A percentile compares a stretch with the other conserved stretches of the same genome.
Conservation (phyloP, 2,888 invertebrate genomes). For the Slavum lentiscoides region DNA sequence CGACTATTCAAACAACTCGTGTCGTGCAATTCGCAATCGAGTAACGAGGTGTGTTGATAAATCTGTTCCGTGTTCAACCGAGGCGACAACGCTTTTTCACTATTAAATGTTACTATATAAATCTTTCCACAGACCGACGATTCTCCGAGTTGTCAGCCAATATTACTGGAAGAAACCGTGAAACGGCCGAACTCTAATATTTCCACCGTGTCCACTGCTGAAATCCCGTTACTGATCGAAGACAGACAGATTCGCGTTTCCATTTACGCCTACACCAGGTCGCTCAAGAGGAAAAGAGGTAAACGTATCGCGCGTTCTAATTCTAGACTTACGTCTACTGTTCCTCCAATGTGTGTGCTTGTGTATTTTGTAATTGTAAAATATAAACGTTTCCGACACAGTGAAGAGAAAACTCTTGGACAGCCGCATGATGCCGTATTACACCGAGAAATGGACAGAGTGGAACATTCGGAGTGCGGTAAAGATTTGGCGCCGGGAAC, state of each 20-base stretch:
- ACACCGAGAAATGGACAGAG: slow-evolving; percentile 62
- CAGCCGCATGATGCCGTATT: slow-evolving; percentile 61
- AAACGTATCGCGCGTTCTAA: slow-evolving; percentile 38
- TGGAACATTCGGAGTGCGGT: slow-evolving; percentile 63
- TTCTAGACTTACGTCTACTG: no score
- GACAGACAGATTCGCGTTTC: slow-evolving; percentile 66
- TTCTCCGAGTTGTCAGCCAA: not conserved
- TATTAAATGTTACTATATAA: not conserved
- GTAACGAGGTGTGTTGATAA: slow-evolving; percentile 55
- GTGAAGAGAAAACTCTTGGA: slow-evolving; percentile 63
- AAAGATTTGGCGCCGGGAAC: slow-evolving; percentile 60
- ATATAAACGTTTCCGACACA: slow-evolving; percentile 55
- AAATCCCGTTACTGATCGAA: slow-evolving; percentile 59
- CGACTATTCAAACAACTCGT: slow-evolving; percentile 61
- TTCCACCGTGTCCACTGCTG: not conserved
- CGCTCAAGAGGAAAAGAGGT: slow-evolving; percentile 65
- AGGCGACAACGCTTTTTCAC: no score
- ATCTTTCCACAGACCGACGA: slow-evolving; percentile 26
- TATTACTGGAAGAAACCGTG: not conserved
- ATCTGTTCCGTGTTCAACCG: not conserved
- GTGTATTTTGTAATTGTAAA: not conserved
- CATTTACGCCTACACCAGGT: slow-evolving; percentile 66
- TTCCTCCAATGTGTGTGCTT: no score
- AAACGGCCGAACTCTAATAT: slow-evolving; percentile 17
- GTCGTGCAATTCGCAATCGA: slow-evolving; percentile 59